Conservation (phyloP, 2,113 vertebrate species). For the Oxyura jamaicensis region DNA sequence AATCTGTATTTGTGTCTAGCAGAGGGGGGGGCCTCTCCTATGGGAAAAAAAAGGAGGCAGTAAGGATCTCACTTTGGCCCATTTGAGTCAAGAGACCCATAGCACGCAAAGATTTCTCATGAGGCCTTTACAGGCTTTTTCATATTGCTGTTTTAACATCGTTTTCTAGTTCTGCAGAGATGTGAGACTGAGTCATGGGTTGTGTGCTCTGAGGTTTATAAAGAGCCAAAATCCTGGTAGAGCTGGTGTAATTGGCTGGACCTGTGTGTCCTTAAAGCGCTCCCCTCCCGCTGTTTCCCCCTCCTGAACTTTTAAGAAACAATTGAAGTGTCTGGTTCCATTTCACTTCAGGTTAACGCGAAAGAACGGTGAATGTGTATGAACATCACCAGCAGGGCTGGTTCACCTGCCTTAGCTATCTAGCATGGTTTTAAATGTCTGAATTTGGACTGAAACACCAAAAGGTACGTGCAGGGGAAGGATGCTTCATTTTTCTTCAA, state of each 20-base stretch:
- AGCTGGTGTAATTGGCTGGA: not conserved
- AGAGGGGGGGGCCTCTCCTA: not conserved
- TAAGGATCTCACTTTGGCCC: not conserved
- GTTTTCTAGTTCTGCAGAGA: not conserved
- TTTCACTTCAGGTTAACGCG: not conserved
- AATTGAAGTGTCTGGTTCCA: not conserved
- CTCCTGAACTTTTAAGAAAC: not conserved
- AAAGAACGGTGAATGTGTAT: not conserved
- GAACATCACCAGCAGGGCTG: not conserved
- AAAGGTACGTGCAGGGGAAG: not conserved
- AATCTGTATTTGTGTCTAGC: not conserved
- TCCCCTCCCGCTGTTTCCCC: not conserved
- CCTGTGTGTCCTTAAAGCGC: not conserved
- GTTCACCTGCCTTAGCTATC: not conserved
- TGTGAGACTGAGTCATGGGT: not conserved
- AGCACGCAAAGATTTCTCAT: not conserved
- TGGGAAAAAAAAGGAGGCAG: no score
- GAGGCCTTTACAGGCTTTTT: not conserved
- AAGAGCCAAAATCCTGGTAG: not conserved
- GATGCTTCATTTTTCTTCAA: not conserved
- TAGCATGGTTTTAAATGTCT: not conserved
- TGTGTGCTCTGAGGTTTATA: not conserved
- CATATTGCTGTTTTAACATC: not conserved
- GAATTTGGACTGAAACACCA: not conserved
- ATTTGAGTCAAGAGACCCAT: not conserved